A percentile compares a stretch with the other conserved stretches of the same genome.
Evolutionary conservation across 2,888 invertebrate genomes (phyloP).

Genomic region (Luperina nickerlii): DNA sequence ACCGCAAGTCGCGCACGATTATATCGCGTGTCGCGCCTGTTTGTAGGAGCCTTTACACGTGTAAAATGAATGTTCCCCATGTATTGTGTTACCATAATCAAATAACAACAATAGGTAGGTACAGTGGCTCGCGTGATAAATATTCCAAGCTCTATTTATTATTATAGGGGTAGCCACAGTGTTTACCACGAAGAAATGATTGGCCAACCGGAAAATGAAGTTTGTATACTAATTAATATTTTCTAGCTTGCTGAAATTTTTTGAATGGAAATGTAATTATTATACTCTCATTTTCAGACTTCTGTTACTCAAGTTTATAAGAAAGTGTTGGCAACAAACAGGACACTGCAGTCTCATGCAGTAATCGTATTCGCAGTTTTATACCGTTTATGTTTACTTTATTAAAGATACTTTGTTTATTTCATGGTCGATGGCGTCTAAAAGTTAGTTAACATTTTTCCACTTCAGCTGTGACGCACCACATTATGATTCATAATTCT

Average conservation of each 20-base stretch:
- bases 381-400: background rate
- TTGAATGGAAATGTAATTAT: background rate
- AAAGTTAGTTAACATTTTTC: too few species aligned
- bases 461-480: too few species aligned
- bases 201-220: constrained; percentile 25
- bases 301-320: background rate
- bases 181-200: constrained; percentile 26
- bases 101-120: constrained; percentile 23
- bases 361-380: background rate
- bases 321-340: background rate
- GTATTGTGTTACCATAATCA: constrained; percentile 22
- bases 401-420: too few species aligned
- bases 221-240: constrained; percentile 13
- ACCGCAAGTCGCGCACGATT: too few species aligned
- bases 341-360: background rate
- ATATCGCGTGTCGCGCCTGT: too few species aligned
- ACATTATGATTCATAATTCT: too few species aligned
- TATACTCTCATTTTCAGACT: background rate
- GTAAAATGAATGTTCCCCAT: background rate
- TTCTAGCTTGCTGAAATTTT: background rate
- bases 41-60: background rate
- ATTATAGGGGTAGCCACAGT: constrained; percentile 14
- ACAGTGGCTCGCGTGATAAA: constrained; percentile 36
- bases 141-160: constrained; percentile 21
- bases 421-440: too few species aligned